Evolutionary conservation across 2,888 invertebrate species (phyloP).

Genomic region (Hypena proboscidalis): DNA sequence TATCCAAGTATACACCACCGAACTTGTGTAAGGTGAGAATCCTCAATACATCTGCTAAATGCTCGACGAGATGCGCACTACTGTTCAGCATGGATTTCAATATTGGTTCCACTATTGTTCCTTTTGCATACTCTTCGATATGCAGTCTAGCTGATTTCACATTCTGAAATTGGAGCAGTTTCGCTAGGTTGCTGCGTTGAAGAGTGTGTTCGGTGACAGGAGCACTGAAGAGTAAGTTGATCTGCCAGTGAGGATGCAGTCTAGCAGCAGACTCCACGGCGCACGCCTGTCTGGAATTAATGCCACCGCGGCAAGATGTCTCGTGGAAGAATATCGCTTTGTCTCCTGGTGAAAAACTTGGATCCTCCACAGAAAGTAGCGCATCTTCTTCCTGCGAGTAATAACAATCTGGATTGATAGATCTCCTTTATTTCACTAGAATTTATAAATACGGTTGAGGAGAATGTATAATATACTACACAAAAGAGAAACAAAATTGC

Average conservation of each 20-base stretch:
- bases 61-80: slow-evolving; percentile 16
- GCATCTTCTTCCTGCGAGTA: neutral
- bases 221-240: slow-evolving; percentile 10
- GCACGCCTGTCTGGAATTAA: slow-evolving; percentile 15
- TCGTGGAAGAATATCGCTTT: slow-evolving; percentile 11
- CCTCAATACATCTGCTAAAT: slow-evolving; percentile 37
- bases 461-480: no score
- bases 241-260: slow-evolving; percentile 9
- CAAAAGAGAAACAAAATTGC: no score
- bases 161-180: slow-evolving; percentile 24
- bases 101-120: no score
- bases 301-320: slow-evolving; percentile 7
- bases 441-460: no score
- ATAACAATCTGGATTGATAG: slow-evolving; percentile 9
- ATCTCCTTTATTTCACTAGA: no score
- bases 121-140: slow-evolving; percentile 26
- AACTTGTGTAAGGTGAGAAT: slow-evolving; percentile 37
- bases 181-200: no score
- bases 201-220: slow-evolving; percentile 21
- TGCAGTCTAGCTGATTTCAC: slow-evolving; percentile 24
- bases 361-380: neutral
- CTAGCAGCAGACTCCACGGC: slow-evolving; percentile 16
- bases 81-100: slow-evolving; percentile 17
- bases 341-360: neutral
- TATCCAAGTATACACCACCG: slow-evolving; percentile 41